These are phyloP conservation scores for Hartigia nigra DNA, from an alignment of 2,888 invertebrate genomes.

Conservation along the genomic window DNA sequence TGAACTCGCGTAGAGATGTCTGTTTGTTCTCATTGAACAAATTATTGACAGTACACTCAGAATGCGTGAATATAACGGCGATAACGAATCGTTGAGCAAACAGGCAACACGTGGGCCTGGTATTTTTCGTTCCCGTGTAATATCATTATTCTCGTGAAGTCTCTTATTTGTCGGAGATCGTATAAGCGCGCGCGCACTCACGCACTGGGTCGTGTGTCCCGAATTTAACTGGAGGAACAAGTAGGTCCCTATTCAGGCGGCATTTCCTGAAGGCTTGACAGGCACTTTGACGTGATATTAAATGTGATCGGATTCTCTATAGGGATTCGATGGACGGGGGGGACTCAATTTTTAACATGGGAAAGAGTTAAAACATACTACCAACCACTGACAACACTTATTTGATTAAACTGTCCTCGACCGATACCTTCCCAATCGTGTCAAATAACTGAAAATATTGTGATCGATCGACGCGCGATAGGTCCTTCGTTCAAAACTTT, in stretches of 20 bases:
- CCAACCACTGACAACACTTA: constrained; percentile 4
- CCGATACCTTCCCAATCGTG: constrained; percentile 7
- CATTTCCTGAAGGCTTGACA: constrained; percentile 2
- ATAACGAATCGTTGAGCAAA: constrained; percentile 53
- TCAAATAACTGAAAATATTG: constrained; percentile 22
- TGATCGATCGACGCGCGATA: constrained; percentile 28
- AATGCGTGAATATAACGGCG: constrained; percentile 33
- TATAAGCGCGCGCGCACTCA: neutral
- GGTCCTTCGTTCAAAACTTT: neutral
- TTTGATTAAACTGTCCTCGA: constrained; percentile 17
- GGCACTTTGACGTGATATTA: constrained; percentile 9
- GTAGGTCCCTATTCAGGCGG: constrained; percentile 10
- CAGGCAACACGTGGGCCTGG: constrained; percentile 33
- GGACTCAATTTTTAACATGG: neutral
- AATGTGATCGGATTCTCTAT: neutral
- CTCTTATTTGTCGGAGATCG: constrained; percentile 28
- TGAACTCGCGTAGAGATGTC: constrained; percentile 18
- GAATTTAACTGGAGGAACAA: constrained; percentile 16
- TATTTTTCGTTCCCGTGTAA: constrained; percentile 41
- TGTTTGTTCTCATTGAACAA: constrained; percentile 39
- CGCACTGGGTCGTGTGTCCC: neutral
- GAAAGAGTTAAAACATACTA: neutral
- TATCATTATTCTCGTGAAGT: constrained; percentile 21
- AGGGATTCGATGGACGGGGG: neutral
- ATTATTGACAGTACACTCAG: constrained; percentile 47